A percentile compares a stretch with the other conserved stretches of the same genome.
These are phyloP conservation scores for Torymus texanus DNA, from an alignment of 2,888 invertebrate species.

Conservation along the genomic window DNA sequence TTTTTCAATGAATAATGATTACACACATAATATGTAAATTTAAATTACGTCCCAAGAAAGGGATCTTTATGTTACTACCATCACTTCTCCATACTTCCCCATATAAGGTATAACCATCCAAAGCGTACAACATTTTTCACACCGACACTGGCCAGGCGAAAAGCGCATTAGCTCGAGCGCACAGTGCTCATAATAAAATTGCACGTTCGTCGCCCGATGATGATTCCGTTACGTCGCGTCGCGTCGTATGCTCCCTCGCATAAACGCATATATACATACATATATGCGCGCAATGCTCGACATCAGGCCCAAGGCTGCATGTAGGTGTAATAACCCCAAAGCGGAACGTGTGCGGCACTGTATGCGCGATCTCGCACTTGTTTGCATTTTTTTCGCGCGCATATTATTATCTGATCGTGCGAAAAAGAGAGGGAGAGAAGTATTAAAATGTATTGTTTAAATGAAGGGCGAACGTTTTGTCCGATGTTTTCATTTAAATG, in stretches of 20 bases:
- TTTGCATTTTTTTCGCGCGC: conserved; percentile 4
- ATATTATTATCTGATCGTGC: neutral
- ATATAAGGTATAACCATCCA: too few relatives aligned
- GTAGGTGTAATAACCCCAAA: conserved; percentile 33
- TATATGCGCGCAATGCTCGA: neutral
- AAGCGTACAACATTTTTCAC: too few relatives aligned
- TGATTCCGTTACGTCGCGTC: conserved; percentile 23
- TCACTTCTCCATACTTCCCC: too few relatives aligned
- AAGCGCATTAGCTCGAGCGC: neutral
- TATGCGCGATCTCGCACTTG: neutral
- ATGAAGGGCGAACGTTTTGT: neutral
- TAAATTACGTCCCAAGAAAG: too few relatives aligned
- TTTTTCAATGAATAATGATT: too few relatives aligned
- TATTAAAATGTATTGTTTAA: conserved; percentile 3
- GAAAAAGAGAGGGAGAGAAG: neutral
- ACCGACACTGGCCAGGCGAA: neutral
- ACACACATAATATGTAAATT: too few relatives aligned
- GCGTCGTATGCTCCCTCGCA: neutral
- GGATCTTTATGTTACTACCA: too few relatives aligned
- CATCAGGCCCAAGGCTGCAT: conserved; percentile 4
- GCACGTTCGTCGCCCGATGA: conserved; percentile 10
- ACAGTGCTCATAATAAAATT: conserved; percentile 3
- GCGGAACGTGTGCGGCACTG: conserved; percentile 6
- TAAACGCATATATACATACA: neutral
- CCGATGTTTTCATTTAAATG: neutral